phyloP scores from a whole-genome alignment of 2,797 vertebrate species.

The Nyctalus aviator region DNA sequence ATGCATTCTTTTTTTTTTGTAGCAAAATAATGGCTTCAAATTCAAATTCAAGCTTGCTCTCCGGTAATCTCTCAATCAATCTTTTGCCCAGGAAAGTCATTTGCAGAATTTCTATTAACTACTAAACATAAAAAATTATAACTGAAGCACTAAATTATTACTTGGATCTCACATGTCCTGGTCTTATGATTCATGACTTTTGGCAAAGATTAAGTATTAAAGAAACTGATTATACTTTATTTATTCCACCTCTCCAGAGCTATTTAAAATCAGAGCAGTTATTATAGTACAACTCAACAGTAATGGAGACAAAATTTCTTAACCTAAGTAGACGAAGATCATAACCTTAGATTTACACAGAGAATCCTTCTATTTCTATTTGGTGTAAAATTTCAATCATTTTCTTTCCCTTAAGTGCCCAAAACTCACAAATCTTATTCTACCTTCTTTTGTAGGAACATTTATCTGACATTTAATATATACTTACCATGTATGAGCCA shows the following conservation, averaged over 20 bases:
- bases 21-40: slow-evolving; percentile 69
- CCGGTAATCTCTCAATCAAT: slow-evolving; percentile 67
- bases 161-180: not conserved
- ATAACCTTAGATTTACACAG: not conserved
- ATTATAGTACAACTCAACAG: slow-evolving; percentile 4
- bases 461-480: not conserved
- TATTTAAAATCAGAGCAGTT: slow-evolving; percentile 23
- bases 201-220: slow-evolving; percentile 16
- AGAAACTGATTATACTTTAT: slow-evolving; percentile 22
- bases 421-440: not conserved
- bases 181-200: slow-evolving; percentile 46
- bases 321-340: not conserved
- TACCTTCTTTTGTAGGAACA: slow-evolving; percentile 17
- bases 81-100: slow-evolving; percentile 53
- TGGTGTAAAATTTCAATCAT: not conserved
- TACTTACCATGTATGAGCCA: not conserved
- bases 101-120: slow-evolving; percentile 18
- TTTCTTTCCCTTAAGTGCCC: not conserved
- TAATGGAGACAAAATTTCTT: slow-evolving; percentile 5
- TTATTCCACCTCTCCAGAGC: slow-evolving; percentile 2
- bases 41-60: slow-evolving; percentile 75
- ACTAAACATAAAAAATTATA: slow-evolving; percentile 22
- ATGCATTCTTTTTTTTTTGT: slow-evolving; percentile 70
- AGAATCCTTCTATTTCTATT: not conserved
- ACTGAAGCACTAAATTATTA: slow-evolving; percentile 36